Conservation (phyloP, 2,888 invertebrate species). For the Merodon equestris region DNA sequence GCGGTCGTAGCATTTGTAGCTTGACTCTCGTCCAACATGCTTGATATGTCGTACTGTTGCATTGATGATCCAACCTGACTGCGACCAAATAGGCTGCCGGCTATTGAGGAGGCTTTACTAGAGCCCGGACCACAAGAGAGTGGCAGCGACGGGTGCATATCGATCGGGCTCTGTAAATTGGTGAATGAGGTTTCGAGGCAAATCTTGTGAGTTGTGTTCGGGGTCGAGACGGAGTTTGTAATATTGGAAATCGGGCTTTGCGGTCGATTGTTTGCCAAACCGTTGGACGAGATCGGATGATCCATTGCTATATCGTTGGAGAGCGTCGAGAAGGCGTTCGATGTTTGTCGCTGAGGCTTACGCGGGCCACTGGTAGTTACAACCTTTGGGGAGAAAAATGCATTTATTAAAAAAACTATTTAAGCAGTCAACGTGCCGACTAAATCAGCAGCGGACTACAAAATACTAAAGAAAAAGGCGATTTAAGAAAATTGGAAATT, state of each 20-base stretch:
- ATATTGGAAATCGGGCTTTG: constrained; percentile 80
- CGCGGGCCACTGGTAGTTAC: constrained; percentile 88
- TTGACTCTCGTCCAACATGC: constrained; percentile 76
- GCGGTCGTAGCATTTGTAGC: constrained; percentile 69
- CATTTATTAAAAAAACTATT: background rate
- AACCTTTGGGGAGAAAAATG: constrained; percentile 81
- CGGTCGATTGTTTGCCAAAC: constrained; percentile 74
- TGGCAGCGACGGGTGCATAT: constrained; percentile 63
- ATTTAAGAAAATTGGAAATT: constrained; percentile 18
- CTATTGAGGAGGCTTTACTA: constrained; percentile 77
- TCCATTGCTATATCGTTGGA: constrained; percentile 74
- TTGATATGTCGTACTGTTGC: constrained; percentile 78
- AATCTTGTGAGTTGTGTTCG: constrained; percentile 81
- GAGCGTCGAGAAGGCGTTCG: constrained; percentile 78
- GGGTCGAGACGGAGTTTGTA: constrained; percentile 78
- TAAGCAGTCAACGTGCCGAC: background rate
- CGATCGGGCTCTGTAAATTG: constrained; percentile 82
- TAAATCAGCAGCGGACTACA: constrained; percentile 60
- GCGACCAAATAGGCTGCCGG: constrained; percentile 77
- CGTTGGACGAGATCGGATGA: constrained; percentile 44
- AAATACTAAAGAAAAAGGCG: constrained; percentile 52
- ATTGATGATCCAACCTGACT: constrained; percentile 78
- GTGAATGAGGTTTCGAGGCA: constrained; percentile 89
- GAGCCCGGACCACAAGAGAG: constrained; percentile 71
- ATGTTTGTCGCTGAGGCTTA: constrained; percentile 84